These are phyloP conservation scores for Cyphomyrus discorhynchus DNA, from an alignment of 2,113 vertebrate species.

Conservation along the genomic window DNA sequence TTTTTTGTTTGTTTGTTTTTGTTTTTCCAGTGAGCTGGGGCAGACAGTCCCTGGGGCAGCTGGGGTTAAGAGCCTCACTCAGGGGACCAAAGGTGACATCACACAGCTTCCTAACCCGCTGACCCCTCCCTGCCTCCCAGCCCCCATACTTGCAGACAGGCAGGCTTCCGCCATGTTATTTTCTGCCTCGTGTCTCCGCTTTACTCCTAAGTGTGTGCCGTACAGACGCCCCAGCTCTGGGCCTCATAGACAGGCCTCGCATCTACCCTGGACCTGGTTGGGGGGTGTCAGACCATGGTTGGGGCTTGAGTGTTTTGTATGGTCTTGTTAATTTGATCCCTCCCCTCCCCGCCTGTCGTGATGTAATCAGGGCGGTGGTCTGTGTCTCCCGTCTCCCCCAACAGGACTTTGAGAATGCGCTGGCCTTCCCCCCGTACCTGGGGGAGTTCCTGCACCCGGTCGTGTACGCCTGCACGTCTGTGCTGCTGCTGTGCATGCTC, in stretches of 20 bases:
- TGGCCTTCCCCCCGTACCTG: constrained; percentile 83
- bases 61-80: background rate
- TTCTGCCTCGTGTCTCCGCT: background rate
- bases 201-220: background rate
- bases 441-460: constrained; percentile 94
- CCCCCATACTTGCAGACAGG: background rate
- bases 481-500: constrained; percentile 88
- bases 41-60: background rate
- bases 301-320: background rate
- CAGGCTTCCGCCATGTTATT: background rate
- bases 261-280: background rate
- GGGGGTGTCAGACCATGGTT: background rate
- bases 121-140: background rate
- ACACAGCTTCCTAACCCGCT: background rate
- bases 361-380: background rate
- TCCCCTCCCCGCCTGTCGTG: background rate
- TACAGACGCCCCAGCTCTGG: background rate
- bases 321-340: background rate
- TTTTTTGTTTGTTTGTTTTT: too few species aligned
- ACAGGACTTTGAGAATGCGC: constrained; percentile 87
- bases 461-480: constrained; percentile 92
- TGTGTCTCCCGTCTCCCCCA: background rate
- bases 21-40: background rate
- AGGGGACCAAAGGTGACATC: background rate
- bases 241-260: background rate